Base-by-base conservation (phyloP, 1,140 invertebrate species). In the Neoseiulus cucumeris region DNA sequence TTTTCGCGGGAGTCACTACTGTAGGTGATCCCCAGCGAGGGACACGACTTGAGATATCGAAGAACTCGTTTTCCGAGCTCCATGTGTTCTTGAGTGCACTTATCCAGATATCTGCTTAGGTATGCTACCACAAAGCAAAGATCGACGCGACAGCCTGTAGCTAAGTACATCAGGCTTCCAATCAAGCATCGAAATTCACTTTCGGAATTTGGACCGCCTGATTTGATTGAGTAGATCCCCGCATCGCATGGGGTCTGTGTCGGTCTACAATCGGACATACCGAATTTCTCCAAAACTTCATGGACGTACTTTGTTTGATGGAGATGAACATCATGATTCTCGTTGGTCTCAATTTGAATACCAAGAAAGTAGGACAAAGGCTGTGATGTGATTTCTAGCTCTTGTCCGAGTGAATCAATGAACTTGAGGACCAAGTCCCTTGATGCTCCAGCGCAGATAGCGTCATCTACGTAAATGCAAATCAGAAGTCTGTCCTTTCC, bases 241-340 rank as follows among this genome's bases (percentile, higher is more conserved):
- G 66, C 51, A 44, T 76, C 72, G 59, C 75, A 71, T 12, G 74
- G 73, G n/a, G 71, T 72, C 4, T 55, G n/a, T 0, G 69, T 69
- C 9, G 70, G 64, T 44, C 72, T 74, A 25, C 55, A 69, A 7
- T 74, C 64, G 17, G 64, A n/a, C 71, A 75, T 69, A 12, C 67
- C 66, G 65, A 75, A 78, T 20, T 64, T 64, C 28, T 69, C 42
- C n/a, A 70, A 18, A 2, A 71, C 44, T 17, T 67, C 20, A 17
- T 42, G 33, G 9, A 68, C 64, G 45, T 69, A 69, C 39, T 44
- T 29, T 65, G 33, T 30, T 66, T 68, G 70, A 64, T 64, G 14
- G 1, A 71, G 2, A 4, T 42, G 17, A 7, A 68, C 4, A 29
- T 33, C 29, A 14, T 44, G 4, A 7, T 64, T 30, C 4, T 64